Base-by-base conservation (phyloP, 2,888 invertebrate genomes). In the Pandemis cinnamomeana region DNA sequence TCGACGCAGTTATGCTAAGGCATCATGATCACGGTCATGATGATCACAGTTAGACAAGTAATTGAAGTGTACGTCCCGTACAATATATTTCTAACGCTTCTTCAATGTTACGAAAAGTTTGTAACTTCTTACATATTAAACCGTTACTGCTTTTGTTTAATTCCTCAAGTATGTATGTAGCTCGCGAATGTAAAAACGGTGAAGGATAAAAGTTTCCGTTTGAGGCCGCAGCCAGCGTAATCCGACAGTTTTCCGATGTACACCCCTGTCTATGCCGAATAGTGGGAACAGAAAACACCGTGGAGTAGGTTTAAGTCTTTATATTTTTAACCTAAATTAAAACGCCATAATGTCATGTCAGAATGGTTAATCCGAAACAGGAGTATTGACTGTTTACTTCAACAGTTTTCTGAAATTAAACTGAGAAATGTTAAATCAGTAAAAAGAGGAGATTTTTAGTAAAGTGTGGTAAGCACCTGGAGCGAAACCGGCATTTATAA, bases 191-290 rank as follows among this genome's bases (percentile, higher is more conserved):
- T 81, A 86, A 86, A 87, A 85, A 83, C 78, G 80, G 78, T 79
- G 80, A 79, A 84, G 84, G 81, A 84, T 84, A 86, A 85, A 88
- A 87, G 83, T 86, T 87, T 83, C 79, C 82, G 83, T 83, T 86
- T 82, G 83, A 83, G 83, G 82, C 81, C 81, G 80, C 78, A 78
- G 80, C 80, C 78, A 78, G 75, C 80, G 84, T 87, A 87, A 88
- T 86, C 86, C 85, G 84, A 86, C 83, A 82, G 81, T 81, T 84
- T 81, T 71, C 79, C 81, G 78, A 80, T 81, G 80, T 79, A 78
- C 78, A 72, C 71, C 71, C 78, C 77, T 72, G 79, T 78, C 77
- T 80, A 78, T 77, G 77, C 75, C 77, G 79, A 81, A 79, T 78
- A 80, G 77, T 79, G 70, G 67, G 73, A 70, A 78, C 53, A 61